Conservation (phyloP, 2,113 vertebrate species). For the Bungarus multicinctus region DNA sequence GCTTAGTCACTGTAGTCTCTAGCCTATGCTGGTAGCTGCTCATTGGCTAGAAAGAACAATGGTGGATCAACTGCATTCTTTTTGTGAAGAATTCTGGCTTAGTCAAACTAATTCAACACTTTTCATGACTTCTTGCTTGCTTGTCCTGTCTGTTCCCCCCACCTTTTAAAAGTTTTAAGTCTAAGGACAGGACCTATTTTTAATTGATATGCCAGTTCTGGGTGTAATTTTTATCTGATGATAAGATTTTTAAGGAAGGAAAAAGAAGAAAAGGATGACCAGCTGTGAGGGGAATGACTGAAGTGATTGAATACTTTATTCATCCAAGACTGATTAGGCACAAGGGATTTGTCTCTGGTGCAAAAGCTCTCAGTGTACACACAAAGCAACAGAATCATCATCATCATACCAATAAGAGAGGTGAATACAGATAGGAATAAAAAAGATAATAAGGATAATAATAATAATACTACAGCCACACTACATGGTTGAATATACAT, state of each 20-base stretch:
- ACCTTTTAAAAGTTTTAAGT: not conserved
- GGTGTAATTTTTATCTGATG: not conserved
- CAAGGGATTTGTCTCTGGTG: not conserved
- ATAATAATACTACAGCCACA: not conserved
- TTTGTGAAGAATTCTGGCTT: not conserved
- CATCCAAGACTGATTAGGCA: not conserved
- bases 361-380: not conserved
- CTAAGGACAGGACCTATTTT: not conserved
- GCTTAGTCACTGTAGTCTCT: not conserved
- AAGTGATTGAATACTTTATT: not conserved
- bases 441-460: not conserved
- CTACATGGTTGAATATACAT: not conserved
- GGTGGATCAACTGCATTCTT: not conserved
- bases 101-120: not conserved
- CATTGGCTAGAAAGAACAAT: not conserved
- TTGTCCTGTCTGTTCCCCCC: not conserved
- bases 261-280: not conserved
- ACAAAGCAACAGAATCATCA: not conserved
- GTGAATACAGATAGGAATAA: not conserved
- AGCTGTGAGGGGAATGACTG: not conserved
- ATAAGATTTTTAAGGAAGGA: not conserved
- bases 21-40: not conserved
- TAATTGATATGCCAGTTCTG: not conserved
- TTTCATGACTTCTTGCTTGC: not conserved
- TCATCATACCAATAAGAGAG: not conserved